phyloP scores from a whole-genome alignment of 1,140 invertebrate genomes.

The Archegozetes longisetosus region DNA sequence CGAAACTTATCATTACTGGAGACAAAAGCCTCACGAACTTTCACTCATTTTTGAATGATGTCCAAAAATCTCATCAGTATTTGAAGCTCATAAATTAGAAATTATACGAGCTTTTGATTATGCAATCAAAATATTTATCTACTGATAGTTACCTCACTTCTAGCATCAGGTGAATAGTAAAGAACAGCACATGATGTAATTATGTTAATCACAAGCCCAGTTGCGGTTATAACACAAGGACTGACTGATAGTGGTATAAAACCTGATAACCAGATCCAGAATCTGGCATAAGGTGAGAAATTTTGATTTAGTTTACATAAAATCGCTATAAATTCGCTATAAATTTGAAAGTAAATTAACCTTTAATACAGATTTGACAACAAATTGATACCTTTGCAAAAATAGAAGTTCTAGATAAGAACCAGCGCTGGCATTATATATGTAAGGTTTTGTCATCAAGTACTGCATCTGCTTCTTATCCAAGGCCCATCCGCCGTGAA shows the following conservation, averaged over 20 bases:
- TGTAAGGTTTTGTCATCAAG: slow-evolving; percentile 18
- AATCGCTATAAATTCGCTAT: too few species aligned
- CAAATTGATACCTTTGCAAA: slow-evolving; percentile 18
- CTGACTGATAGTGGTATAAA: slow-evolving; percentile 19
- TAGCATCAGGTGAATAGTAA: slow-evolving; percentile 20
- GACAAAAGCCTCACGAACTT: too few species aligned
- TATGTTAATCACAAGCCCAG: slow-evolving; percentile 21
- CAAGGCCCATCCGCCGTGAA: slow-evolving; percentile 18
- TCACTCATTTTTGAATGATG: too few species aligned
- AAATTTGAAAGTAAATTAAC: not conserved
- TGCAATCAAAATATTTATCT: not conserved
- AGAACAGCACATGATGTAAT: slow-evolving; percentile 18
- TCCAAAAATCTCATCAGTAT: too few species aligned
- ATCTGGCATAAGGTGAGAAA: slow-evolving; percentile 12
- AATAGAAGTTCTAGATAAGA: slow-evolving; percentile 20
- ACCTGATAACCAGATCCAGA: slow-evolving; percentile 20
- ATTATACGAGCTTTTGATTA: too few species aligned
- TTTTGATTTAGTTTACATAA: too few species aligned
- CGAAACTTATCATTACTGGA: too few species aligned
- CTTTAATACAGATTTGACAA: not conserved
- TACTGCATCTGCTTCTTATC: slow-evolving; percentile 18
- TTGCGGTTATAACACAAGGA: slow-evolving; percentile 21
- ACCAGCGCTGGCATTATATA: slow-evolving; percentile 21
- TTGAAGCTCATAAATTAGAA: too few species aligned
- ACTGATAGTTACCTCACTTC: not conserved